phyloP scores from a whole-genome alignment of 1,140 invertebrate genomes.

The Heliconius hewitsoni region DNA sequence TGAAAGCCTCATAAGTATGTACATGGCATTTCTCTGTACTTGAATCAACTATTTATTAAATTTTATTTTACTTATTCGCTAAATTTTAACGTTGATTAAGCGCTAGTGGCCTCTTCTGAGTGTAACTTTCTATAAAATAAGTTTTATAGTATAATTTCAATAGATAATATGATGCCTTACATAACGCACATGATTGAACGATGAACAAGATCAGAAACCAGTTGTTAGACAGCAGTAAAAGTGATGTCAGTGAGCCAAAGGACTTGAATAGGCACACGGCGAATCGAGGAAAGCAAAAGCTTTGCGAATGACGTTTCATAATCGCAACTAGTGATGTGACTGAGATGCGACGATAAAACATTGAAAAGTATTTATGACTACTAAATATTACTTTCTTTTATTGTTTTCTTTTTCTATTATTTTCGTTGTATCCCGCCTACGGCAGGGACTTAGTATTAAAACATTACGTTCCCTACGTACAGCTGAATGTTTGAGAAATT shows the following conservation, averaged over 20 bases:
- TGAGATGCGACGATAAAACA: not conserved
- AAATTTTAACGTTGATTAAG: too few relatives aligned
- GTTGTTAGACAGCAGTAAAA: constrained; percentile 23
- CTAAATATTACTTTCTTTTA: not conserved
- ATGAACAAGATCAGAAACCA: constrained; percentile 6
- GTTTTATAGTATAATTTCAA: too few relatives aligned
- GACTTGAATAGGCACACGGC: constrained; percentile 22
- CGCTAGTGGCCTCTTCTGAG: not conserved
- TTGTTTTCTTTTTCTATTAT: not conserved
- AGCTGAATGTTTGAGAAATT: too few relatives aligned
- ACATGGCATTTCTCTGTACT: too few relatives aligned
- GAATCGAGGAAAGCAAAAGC: constrained; percentile 45
- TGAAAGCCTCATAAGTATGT: too few relatives aligned
- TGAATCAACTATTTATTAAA: too few relatives aligned
- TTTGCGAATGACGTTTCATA: constrained; percentile 46
- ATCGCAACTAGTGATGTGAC: constrained; percentile 40
- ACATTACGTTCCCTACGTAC: too few relatives aligned
- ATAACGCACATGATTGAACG: not conserved
- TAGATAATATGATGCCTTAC: not conserved
- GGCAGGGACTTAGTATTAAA: too few relatives aligned
- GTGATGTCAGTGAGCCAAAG: constrained; percentile 27
- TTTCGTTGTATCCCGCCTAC: too few relatives aligned
- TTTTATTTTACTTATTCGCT: too few relatives aligned
- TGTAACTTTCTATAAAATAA: too few relatives aligned
- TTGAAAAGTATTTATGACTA: too few relatives aligned